Evolutionary conservation across 2,113 vertebrate genomes (phyloP).

Genomic region (Carlito syrichta): DNA sequence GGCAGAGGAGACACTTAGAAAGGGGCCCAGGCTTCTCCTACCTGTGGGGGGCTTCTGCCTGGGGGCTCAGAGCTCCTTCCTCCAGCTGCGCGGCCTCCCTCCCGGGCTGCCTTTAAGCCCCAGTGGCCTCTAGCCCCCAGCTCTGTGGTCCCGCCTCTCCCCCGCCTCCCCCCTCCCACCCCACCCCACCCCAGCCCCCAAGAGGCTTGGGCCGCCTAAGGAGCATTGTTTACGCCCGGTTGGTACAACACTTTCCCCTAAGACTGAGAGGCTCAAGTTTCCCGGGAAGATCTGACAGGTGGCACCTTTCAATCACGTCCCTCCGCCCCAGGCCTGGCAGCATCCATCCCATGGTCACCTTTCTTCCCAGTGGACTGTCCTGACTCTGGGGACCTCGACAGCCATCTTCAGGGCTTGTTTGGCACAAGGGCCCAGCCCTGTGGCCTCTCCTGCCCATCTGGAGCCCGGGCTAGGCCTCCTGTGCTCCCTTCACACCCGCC

Average conservation of each 20-base stretch:
- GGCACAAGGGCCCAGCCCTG: not conserved
- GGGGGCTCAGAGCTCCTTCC: not conserved
- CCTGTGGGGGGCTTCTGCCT: slow-evolving; percentile 49
- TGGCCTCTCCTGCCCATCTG: not conserved
- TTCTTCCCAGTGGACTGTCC: not conserved
- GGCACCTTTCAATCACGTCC: slow-evolving; percentile 76
- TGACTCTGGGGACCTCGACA: not conserved
- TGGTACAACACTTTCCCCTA: slow-evolving; percentile 72
- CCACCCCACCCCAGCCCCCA: not conserved
- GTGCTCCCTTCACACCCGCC: too few relatives aligned
- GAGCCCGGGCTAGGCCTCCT: not conserved
- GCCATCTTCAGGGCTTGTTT: not conserved
- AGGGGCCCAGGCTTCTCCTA: slow-evolving; percentile 21
- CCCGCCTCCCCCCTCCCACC: not conserved
- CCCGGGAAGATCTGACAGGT: slow-evolving; percentile 69
- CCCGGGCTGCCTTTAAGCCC: not conserved
- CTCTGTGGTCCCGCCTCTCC: not conserved
- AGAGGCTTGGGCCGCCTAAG: not conserved
- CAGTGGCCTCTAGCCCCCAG: not conserved
- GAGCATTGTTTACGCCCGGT: slow-evolving; percentile 77
- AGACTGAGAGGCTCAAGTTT: slow-evolving; percentile 70
- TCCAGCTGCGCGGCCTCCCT: not conserved
- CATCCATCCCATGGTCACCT: not conserved
- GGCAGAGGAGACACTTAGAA: not conserved
- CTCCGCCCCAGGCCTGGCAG: not conserved